phyloP scores from a whole-genome alignment of 2,888 invertebrate genomes.

The Cataglyphis cursor region DNA sequence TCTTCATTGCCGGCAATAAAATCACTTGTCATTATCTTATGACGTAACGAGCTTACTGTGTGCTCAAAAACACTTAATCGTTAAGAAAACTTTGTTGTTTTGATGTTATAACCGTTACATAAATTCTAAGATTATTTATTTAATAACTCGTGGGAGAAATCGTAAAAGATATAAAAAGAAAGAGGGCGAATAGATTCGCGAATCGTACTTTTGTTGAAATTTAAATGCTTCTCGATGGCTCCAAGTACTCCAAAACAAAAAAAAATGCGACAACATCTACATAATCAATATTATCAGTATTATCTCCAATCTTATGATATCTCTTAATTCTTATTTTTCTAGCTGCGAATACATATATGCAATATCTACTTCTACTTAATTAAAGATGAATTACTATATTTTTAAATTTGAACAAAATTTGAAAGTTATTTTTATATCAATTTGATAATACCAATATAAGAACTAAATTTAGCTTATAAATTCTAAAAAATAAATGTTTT shows the following conservation, averaged over 20 bases:
- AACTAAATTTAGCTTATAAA: neutral
- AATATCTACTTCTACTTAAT: conserved; percentile 12
- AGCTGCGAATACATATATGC: neutral
- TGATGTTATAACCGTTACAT: neutral
- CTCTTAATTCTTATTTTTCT: neutral
- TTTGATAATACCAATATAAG: neutral
- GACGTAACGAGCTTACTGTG: neutral
- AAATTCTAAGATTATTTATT: conserved; percentile 29
- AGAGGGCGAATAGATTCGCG: neutral
- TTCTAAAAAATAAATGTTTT: neutral
- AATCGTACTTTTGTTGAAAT: neutral
- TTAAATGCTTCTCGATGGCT: conserved; percentile 14
- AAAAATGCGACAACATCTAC: neutral
- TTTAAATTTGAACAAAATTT: neutral
- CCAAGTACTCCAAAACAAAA: conserved; percentile 41
- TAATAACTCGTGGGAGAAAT: neutral
- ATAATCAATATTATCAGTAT: conserved; percentile 7
- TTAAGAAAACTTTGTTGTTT: conserved; percentile 29
- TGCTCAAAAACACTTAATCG: neutral
- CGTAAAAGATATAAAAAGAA: neutral
- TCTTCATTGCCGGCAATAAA: conserved; percentile 2
- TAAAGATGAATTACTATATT: neutral
- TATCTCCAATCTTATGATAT: neutral
- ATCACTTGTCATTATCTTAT: neutral
- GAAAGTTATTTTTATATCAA: neutral